Conservation (phyloP, 2,888 invertebrate species). For the Norana najaformis region DNA sequence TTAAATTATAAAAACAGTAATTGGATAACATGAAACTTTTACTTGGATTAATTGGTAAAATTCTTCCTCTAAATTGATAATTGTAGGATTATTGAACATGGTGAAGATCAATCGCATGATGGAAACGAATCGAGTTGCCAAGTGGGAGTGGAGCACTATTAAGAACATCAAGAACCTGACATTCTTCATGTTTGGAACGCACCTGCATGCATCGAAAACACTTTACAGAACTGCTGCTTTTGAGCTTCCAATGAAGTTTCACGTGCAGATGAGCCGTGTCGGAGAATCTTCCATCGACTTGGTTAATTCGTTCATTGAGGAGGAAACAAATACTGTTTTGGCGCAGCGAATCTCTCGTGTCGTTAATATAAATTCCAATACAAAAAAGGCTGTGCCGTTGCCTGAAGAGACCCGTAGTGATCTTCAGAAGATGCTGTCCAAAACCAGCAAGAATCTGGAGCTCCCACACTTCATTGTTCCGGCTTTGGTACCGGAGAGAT, state of each 20-base stretch:
- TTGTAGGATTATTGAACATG: slow-evolving; percentile 24
- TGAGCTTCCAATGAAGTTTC: slow-evolving; percentile 25
- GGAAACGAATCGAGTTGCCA: slow-evolving; percentile 24
- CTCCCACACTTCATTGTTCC: background rate
- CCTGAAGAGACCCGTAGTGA: background rate
- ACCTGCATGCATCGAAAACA: background rate
- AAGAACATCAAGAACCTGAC: background rate
- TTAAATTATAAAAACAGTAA: background rate
- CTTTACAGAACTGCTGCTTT: slow-evolving; percentile 26
- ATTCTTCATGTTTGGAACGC: slow-evolving; percentile 16
- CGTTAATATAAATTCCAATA: slow-evolving; percentile 10
- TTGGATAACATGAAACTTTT: background rate
- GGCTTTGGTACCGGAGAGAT: background rate
- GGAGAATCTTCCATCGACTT: slow-evolving; percentile 27
- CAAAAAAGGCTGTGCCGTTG: background rate
- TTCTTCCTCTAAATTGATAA: background rate
- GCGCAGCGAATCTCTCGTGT: background rate
- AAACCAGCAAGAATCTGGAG: background rate
- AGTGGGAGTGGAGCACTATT: background rate
- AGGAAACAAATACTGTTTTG: slow-evolving; percentile 19
- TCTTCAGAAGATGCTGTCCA: background rate
- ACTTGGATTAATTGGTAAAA: background rate
- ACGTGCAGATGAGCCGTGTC: background rate
- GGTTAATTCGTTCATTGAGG: background rate
- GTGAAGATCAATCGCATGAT: slow-evolving; percentile 26